Evolutionary conservation across 1,140 invertebrate genomes (phyloP).

Genomic region (Trichoplusia ni): DNA sequence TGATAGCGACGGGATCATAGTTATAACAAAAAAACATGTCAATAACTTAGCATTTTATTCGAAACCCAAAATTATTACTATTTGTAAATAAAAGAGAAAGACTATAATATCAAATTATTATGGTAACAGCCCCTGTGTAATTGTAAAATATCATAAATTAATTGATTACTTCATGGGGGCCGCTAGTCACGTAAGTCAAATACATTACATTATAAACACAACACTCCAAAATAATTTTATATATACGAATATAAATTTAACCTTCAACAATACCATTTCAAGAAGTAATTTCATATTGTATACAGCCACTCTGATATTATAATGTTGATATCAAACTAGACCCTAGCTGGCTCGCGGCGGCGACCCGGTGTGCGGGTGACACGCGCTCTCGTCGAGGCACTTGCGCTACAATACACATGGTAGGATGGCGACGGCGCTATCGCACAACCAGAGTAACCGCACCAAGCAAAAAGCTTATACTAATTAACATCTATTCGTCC

Average conservation of each 20-base stretch:
- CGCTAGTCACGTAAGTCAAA: neutral
- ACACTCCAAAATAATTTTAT: slow-evolving; percentile 5
- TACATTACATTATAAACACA: slow-evolving; percentile 9
- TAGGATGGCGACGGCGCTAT: too few species aligned
- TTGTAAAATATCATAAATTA: neutral
- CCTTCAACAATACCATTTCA: neutral
- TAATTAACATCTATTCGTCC: neutral
- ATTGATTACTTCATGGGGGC: neutral
- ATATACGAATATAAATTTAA: slow-evolving; percentile 4
- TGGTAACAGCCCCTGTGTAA: neutral
- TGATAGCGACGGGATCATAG: neutral
- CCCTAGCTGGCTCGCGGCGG: too few species aligned
- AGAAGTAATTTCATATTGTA: neutral
- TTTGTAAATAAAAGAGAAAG: slow-evolving; percentile 30
- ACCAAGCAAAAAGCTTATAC: slow-evolving; percentile 4
- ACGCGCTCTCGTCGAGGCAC: too few species aligned
- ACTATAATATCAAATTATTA: slow-evolving; percentile 2
- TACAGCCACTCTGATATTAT: neutral
- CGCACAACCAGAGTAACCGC: neutral
- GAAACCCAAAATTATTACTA: slow-evolving; percentile 38
- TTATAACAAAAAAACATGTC: slow-evolving; percentile 1
- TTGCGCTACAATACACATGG: too few species aligned
- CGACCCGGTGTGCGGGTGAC: too few species aligned
- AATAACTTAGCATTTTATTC: slow-evolving; percentile 47
- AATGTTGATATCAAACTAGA: too few species aligned